phyloP scores from a whole-genome alignment of 2,113 vertebrate genomes.

The Oxyruncus cristatus region DNA sequence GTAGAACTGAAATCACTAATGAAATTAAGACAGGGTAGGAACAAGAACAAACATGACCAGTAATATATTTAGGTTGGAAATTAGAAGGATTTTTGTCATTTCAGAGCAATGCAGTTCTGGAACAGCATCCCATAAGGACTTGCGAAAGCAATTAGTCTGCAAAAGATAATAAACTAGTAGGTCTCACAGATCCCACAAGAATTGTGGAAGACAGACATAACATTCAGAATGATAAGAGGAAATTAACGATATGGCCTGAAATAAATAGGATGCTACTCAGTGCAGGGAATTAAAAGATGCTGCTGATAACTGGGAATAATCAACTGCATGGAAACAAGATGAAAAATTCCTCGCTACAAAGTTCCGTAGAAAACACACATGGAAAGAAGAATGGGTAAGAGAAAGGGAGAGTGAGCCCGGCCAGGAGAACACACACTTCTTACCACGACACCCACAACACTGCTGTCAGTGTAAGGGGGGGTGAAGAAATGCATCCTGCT shows the following conservation, averaged over 20 bases:
- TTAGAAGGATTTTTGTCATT: slow-evolving; percentile 5
- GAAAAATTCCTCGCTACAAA: not conserved
- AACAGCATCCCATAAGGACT: not conserved
- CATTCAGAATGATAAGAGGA: not conserved
- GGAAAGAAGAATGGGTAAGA: not conserved
- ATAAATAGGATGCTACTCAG: not conserved
- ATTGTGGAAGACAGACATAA: not conserved
- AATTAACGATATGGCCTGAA: slow-evolving; percentile 21
- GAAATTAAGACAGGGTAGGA: not conserved
- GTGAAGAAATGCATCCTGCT: not conserved
- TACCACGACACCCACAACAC: not conserved
- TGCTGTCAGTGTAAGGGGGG: not conserved
- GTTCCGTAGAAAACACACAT: not conserved
- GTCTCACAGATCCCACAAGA: not conserved
- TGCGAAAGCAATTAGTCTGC: slow-evolving; percentile 11
- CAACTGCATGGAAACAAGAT: not conserved
- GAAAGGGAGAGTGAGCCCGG: not conserved
- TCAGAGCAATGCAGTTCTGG: not conserved
- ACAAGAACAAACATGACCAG: slow-evolving; percentile 44
- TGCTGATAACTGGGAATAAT: not conserved
- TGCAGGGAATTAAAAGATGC: not conserved
- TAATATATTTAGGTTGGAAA: slow-evolving; percentile 43
- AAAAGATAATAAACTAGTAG: slow-evolving; percentile 15
- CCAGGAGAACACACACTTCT: not conserved
- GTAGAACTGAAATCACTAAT: not conserved